phyloP scores from a whole-genome alignment of 2,888 invertebrate species.

The Antheraea yamamai region DNA sequence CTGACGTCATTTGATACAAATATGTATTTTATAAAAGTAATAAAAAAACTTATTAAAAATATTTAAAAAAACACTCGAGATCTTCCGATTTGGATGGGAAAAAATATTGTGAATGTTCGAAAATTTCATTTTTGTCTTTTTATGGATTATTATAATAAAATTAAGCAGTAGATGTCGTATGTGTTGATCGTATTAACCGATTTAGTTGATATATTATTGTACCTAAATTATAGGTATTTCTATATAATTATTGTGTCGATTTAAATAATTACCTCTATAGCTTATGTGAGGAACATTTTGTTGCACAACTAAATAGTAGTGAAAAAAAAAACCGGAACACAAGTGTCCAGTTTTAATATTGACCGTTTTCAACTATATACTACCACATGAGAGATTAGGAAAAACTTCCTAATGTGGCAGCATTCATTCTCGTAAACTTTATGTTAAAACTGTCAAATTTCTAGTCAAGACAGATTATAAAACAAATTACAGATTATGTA shows the following conservation, averaged over 20 bases:
- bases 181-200: conserved; percentile 77
- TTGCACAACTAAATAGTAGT: conserved; percentile 80
- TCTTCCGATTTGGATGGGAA: conserved; percentile 65
- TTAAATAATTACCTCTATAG: conserved; percentile 79
- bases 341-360: conserved; percentile 42
- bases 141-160: conserved; percentile 73
- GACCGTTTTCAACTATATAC: conserved; percentile 21
- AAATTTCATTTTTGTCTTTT: conserved; percentile 75
- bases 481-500: background rate
- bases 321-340: conserved; percentile 58
- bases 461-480: background rate
- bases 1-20: conserved; percentile 79
- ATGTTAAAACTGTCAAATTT: background rate
- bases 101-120: conserved; percentile 63
- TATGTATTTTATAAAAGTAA: conserved; percentile 76
- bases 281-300: conserved; percentile 75
- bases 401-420: background rate
- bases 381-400: background rate
- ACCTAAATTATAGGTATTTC: conserved; percentile 76
- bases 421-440: background rate
- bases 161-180: conserved; percentile 76
- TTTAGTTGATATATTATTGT: conserved; percentile 73
- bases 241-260: conserved; percentile 80
- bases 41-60: conserved; percentile 59
- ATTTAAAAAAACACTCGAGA: conserved; percentile 70